Evolutionary conservation across 2,113 vertebrate species (phyloP), one percentile per base, ranked within the genome.

Genomic region (Paracanthobrama guichenoti): DNA sequence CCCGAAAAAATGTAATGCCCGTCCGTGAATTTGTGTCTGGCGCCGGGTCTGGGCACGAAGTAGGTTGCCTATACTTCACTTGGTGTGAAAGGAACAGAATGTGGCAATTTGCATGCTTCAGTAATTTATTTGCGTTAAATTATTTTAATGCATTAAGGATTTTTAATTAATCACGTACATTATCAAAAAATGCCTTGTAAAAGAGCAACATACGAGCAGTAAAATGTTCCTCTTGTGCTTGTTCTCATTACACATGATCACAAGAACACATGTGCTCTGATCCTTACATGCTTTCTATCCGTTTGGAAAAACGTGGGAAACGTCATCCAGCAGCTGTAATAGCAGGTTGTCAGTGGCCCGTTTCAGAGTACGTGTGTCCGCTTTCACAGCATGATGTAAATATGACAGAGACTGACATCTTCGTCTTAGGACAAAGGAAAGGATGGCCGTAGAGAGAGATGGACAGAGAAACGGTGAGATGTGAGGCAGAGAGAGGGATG

Each of bases 271-370:
- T 42, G 71, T 48, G 11, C 1, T 39, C 42, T 3, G 62, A 66
- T 35, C 31, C 31, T 20, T 35, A 67, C 18, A 22, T 9, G 31
- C 31, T 42, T 39, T 69, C 16, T 31, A 20, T 35, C 28, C 10
- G 1, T 13, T 28, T 57, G 74, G 74, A 22, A 55, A 76, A 57
- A 11, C 0, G 3, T 39, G 66, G 66, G 66, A 69, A 69, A 66
- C 14, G 14, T 28, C 18, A 1, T 31, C 62, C 2, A n/a, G 9
- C 3, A 3, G 66, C 85, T 84, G 80, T 81, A 46, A 93, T 89
- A 89, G 91, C 90, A 89, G 86, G 83, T 88, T 89, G 91, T 92
- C 89, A 92, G 85, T 88, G 91, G 83, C 84, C 87, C 88, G 79
- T 81, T 87, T 87, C 87, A 86, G 86, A 81, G 86, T 85, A 55